Evolutionary conservation across 2,113 vertebrate genomes (phyloP).

Genomic region (Antennarius striatus): DNA sequence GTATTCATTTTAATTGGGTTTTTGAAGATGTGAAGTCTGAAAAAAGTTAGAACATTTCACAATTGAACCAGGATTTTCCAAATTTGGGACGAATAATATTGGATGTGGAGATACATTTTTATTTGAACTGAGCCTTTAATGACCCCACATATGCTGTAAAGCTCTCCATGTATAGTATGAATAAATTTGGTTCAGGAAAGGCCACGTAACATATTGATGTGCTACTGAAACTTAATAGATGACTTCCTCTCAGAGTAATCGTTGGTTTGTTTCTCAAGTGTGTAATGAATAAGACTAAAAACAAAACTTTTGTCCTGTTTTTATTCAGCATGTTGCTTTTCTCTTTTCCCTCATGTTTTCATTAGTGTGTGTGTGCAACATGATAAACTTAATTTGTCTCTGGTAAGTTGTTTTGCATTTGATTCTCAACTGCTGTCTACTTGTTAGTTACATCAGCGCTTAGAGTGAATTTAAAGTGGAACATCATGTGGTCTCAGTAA

Average conservation of each 20-base stretch:
- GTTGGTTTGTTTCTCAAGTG: constrained; percentile 40
- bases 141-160: constrained; percentile 25
- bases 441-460: constrained; percentile 62
- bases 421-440: constrained; percentile 58
- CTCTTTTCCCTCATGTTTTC: constrained; percentile 39
- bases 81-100: neutral
- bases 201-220: constrained; percentile 10
- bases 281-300: constrained; percentile 48
- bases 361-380: constrained; percentile 43
- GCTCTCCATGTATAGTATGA: neutral
- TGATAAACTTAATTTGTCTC: constrained; percentile 34
- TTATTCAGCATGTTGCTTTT: constrained; percentile 62
- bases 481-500: constrained; percentile 76
- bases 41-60: neutral
- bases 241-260: constrained; percentile 10
- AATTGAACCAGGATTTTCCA: neutral
- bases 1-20: too few relatives aligned
- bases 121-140: constrained; percentile 16
- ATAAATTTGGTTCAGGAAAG: constrained; percentile 10
- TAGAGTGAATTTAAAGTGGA: constrained; percentile 58
- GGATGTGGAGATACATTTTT: neutral
- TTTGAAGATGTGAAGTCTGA: neutral
- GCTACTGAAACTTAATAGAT: constrained; percentile 24
- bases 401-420: constrained; percentile 36
- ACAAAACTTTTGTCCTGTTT: constrained; percentile 17